A percentile compares a stretch with the other conserved stretches of the same genome.
phyloP scores from a whole-genome alignment of 1,140 invertebrate genomes.

The Triops cancriformis region DNA sequence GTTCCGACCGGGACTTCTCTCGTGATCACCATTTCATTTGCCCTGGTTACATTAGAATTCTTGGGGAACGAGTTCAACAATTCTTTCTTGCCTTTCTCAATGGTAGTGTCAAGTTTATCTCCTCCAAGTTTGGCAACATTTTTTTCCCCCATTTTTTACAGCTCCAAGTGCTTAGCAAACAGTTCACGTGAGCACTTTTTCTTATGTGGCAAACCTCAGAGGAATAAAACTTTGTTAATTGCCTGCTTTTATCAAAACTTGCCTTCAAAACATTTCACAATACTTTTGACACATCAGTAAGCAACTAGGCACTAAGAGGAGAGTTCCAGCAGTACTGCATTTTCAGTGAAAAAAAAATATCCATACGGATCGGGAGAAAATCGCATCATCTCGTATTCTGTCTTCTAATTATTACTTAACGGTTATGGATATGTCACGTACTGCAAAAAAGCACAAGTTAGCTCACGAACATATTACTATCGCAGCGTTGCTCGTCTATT shows the following conservation, averaged over 20 bases:
- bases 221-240: slow-evolving; percentile 7
- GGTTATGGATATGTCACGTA: too few species aligned
- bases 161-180: not conserved
- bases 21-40: not conserved
- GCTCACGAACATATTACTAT: too few species aligned
- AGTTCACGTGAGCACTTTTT: not conserved
- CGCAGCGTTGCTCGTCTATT: too few species aligned
- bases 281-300: slow-evolving; percentile 1
- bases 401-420: too few species aligned
- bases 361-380: too few species aligned
- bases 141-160: not conserved
- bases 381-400: too few species aligned
- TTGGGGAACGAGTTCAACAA: not conserved
- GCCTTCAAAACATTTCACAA: not conserved
- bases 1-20: not conserved
- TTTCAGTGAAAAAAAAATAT: too few species aligned
- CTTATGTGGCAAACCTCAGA: not conserved
- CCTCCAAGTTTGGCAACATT: not conserved
- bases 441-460: too few species aligned
- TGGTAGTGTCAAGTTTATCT: not conserved
- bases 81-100: not conserved
- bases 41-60: not conserved
- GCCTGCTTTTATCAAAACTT: not conserved
- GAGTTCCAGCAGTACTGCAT: too few species aligned
- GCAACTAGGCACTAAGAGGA: too few species aligned